Conservation (phyloP, 1,140 invertebrate species). For the Trichonephila inaurata region DNA sequence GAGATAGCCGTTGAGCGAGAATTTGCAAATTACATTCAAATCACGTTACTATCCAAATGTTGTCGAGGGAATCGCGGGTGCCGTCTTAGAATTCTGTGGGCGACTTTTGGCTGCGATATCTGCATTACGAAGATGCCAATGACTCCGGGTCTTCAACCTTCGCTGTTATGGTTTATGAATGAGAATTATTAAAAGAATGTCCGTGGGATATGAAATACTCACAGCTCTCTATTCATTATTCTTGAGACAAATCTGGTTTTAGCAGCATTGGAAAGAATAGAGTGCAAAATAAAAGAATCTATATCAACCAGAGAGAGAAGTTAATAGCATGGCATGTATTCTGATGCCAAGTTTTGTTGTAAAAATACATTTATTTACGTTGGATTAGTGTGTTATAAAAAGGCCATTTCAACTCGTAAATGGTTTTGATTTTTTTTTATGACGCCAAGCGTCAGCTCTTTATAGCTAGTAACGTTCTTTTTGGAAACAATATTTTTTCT, state of each 20-base stretch:
- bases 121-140: neutral
- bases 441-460: no score
- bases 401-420: neutral
- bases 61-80: neutral
- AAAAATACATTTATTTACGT: neutral
- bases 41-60: neutral
- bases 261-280: no score
- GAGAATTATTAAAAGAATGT: slow-evolving; percentile 7
- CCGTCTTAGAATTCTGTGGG: neutral
- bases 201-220: neutral
- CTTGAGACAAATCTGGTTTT: no score
- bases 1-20: neutral
- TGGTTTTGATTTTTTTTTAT: no score
- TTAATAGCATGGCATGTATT: neutral
- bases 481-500: no score
- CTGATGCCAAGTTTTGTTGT: neutral
- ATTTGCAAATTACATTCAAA: neutral
- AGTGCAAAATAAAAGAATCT: neutral
- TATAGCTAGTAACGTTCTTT: no score
- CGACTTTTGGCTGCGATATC: slow-evolving; percentile 1
- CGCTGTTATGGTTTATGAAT: slow-evolving; percentile 34
- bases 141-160: neutral
- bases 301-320: neutral
- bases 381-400: neutral
- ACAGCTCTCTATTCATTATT: no score